phyloP scores from a whole-genome alignment of 2,797 vertebrate species.

The Myotis daubentonii region DNA sequence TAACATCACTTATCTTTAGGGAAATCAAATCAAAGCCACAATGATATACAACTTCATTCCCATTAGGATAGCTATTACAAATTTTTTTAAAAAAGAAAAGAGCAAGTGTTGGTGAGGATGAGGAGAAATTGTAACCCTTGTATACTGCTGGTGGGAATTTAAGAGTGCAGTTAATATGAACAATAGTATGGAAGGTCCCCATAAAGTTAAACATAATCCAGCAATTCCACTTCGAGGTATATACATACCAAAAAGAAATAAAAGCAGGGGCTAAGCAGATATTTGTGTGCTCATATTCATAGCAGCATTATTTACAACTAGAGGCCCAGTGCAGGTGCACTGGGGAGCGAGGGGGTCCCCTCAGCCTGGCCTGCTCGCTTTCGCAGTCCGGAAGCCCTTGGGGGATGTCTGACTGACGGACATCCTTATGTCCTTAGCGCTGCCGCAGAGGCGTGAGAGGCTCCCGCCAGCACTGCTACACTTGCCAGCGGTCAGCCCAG shows the following conservation, averaged over 20 bases:
- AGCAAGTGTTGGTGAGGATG: neutral
- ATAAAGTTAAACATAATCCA: neutral
- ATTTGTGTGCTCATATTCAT: neutral
- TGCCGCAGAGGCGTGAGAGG: too few species aligned
- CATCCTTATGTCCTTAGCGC: too few species aligned
- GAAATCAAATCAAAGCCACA: neutral
- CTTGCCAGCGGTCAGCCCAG: too few species aligned
- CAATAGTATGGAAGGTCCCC: neutral
- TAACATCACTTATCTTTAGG: neutral
- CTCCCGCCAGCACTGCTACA: too few species aligned
- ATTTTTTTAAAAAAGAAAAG: neutral
- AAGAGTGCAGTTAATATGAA: neutral
- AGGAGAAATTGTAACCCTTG: neutral
- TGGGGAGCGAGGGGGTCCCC: too few species aligned
- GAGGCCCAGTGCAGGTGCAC: too few species aligned
- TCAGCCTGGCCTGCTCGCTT: too few species aligned
- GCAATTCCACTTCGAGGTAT: neutral
- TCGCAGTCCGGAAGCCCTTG: too few species aligned
- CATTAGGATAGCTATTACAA: neutral
- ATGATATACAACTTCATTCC: neutral
- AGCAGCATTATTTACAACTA: neutral
- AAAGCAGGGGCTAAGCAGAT: neutral
- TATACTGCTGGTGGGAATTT: neutral
- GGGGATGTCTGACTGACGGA: too few species aligned
- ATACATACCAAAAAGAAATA: constrained; percentile 4